Evolutionary conservation across 2,113 vertebrate species (phyloP).

Genomic region (Abramis brama): DNA sequence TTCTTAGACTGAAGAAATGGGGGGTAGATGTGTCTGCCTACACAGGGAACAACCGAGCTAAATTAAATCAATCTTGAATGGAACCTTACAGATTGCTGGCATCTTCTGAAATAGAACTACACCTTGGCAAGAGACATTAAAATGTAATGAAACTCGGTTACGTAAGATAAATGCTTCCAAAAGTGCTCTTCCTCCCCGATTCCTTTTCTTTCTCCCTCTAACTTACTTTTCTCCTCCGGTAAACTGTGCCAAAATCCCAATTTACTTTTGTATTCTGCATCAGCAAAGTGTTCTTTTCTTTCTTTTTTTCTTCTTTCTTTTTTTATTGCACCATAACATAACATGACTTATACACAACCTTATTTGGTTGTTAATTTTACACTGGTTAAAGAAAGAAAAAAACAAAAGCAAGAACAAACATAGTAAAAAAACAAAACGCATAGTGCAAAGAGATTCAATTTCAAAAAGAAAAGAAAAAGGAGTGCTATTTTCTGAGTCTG

Average conservation of each 20-base stretch:
- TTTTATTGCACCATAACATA: not conserved
- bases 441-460: not conserved
- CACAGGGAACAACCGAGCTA: slow-evolving; percentile 45
- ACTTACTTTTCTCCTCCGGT: not conserved
- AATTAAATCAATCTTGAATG: slow-evolving; percentile 61
- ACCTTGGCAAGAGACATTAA: slow-evolving; percentile 50
- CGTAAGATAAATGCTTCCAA: slow-evolving; percentile 10
- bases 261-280: not conserved
- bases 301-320: not conserved
- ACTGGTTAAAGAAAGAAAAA: not conserved
- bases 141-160: slow-evolving; percentile 25
- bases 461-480: not conserved
- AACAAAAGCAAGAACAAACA: not conserved
- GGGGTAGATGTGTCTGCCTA: slow-evolving; percentile 45
- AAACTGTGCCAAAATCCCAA: not conserved
- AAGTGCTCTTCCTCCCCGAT: not conserved
- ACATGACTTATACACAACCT: not conserved
- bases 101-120: slow-evolving; percentile 58
- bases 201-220: not conserved
- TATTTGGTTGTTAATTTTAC: not conserved
- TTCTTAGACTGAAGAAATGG: slow-evolving; percentile 48
- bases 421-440: not conserved
- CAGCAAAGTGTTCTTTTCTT: not conserved
- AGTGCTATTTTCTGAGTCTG: not conserved
- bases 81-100: slow-evolving; percentile 57